Evolutionary conservation across 2,797 vertebrate genomes (phyloP).

Genomic region (Lycodopsis pacificus): DNA sequence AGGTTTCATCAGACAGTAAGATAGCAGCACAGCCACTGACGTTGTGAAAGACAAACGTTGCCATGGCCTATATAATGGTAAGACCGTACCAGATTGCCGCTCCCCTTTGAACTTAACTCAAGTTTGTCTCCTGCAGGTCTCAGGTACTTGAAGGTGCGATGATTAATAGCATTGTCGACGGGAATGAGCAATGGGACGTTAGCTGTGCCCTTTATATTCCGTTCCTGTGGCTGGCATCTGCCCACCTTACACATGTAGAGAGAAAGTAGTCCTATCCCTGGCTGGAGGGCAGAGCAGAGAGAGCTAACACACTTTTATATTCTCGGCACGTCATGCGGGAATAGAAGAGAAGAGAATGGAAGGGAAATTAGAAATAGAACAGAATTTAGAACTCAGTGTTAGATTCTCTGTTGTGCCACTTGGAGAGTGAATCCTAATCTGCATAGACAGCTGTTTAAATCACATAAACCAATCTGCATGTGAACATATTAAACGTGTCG

Average conservation of each 20-base stretch:
- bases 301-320: slow-evolving; percentile 30
- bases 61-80: slow-evolving; percentile 44
- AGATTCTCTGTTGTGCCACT: background rate
- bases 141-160: slow-evolving; percentile 47
- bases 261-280: slow-evolving; percentile 43
- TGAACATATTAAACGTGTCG: background rate
- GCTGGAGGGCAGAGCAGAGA: slow-evolving; percentile 49
- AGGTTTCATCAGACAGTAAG: background rate
- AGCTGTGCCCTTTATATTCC: slow-evolving; percentile 54
- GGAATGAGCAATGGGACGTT: slow-evolving; percentile 60
- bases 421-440: background rate
- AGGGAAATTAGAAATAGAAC: slow-evolving; percentile 3
- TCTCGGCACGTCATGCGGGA: slow-evolving; percentile 17
- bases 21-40: slow-evolving; percentile 1
- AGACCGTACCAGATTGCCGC: slow-evolving; percentile 6
- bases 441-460: background rate
- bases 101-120: slow-evolving; percentile 25
- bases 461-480: background rate
- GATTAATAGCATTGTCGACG: slow-evolving; percentile 57
- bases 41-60: slow-evolving; percentile 42
- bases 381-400: background rate
- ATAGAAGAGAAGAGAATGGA: background rate
- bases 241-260: slow-evolving; percentile 42
- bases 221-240: slow-evolving; percentile 68
- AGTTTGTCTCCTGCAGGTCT: slow-evolving; percentile 43